Percentiles rank a stretch among this genome's conserved stretches.
Evolutionary conservation across 1,140 invertebrate genomes (phyloP).

Genomic region (Brachionus rotundiformis): DNA sequence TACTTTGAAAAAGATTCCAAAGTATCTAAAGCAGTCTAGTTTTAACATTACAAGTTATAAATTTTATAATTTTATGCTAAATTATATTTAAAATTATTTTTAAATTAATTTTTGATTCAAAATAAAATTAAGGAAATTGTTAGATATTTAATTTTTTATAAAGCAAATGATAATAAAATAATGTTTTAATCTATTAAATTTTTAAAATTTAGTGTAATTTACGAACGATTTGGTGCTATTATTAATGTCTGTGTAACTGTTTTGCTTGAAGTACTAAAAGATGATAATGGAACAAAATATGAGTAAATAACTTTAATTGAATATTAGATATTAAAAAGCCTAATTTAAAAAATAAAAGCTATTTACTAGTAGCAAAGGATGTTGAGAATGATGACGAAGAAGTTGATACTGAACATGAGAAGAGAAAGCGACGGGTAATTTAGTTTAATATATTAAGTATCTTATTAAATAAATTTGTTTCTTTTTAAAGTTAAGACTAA

Average conservation of each 20-base stretch:
- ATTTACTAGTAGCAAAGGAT: conserved; percentile 55
- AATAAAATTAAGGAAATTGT: too few species aligned
- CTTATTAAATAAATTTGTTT: conserved; percentile 52
- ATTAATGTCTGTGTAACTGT: conserved; percentile 78
- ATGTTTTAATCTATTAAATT: too few species aligned
- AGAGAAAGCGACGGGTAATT: conserved; percentile 58
- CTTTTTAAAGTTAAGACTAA: conserved; percentile 67
- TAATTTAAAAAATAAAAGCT: conserved; percentile 54
- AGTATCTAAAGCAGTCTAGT: too few species aligned
- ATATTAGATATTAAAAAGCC: too few species aligned
- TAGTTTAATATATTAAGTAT: background rate
- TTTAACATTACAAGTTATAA: too few species aligned
- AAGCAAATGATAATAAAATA: too few species aligned
- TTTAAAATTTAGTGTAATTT: conserved; percentile 65
- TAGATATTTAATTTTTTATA: too few species aligned
- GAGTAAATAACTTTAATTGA: conserved; percentile 69
- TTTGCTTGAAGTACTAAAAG: conserved; percentile 78
- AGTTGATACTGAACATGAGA: conserved; percentile 60
- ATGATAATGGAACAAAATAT: conserved; percentile 70
- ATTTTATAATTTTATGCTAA: too few species aligned
- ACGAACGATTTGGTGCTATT: conserved; percentile 75
- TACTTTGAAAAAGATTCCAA: background rate
- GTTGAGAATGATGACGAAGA: conserved; percentile 54
- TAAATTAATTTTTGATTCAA: too few species aligned
- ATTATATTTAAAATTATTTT: too few species aligned